A percentile compares a stretch with the other conserved stretches of the same genome.
Conservation (phyloP, 2,888 invertebrate species). For the Campopleginae sp. region DNA sequence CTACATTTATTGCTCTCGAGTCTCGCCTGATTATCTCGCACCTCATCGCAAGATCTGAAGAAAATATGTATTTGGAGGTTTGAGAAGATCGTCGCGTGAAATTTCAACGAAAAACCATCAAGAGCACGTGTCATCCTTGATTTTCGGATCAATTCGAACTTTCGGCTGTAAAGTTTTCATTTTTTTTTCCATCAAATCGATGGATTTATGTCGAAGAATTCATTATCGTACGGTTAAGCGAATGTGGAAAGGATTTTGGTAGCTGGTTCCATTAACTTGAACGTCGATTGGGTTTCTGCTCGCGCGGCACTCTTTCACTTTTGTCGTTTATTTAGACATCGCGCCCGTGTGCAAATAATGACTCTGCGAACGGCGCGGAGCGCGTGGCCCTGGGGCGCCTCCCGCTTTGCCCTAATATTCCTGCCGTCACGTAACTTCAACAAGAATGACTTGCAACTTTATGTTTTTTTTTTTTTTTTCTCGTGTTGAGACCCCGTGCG, state of each 20-base stretch:
- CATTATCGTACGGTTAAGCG: constrained; percentile 35
- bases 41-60: neutral
- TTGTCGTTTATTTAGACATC: constrained; percentile 74
- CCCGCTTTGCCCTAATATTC: constrained; percentile 57
- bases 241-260: constrained; percentile 5
- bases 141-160: too few species aligned
- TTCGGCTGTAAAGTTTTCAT: too few species aligned
- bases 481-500: constrained; percentile 35
- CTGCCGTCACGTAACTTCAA: constrained; percentile 61
- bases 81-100: neutral
- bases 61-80: neutral
- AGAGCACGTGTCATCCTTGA: too few species aligned
- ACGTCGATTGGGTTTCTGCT: constrained; percentile 30
- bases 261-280: constrained; percentile 51
- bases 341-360: constrained; percentile 75
- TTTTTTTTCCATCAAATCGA: too few species aligned
- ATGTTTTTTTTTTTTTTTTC: neutral
- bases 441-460: constrained; percentile 60
- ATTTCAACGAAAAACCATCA: too few species aligned
- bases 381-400: constrained; percentile 57
- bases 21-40: neutral
- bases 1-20: neutral
- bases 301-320: constrained; percentile 29
- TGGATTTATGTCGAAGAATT: neutral
- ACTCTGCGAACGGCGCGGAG: constrained; percentile 69